Evolutionary conservation across 2,113 vertebrate species (phyloP), one percentile per base, ranked within the genome.

Genomic region (Colinus virginianus): DNA sequence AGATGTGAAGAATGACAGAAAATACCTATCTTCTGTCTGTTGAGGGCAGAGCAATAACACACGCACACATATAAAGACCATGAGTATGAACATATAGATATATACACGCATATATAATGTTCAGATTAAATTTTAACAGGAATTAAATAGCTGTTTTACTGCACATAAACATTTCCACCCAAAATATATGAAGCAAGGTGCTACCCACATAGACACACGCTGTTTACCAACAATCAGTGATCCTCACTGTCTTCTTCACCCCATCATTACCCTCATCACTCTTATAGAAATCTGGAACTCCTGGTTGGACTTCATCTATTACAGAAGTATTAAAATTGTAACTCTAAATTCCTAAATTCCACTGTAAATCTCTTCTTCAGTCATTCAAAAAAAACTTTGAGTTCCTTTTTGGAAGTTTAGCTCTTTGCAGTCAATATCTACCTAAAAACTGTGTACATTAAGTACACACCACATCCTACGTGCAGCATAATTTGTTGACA

Each of bases 341-440:
- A 85, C 88, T 63, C 49, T 8, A 34, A 68, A 78, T 59, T 75
- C 79, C 42, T 68, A 45, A 81, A 78, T 87, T 78, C 74, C 51
- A 76, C 40, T 75, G 53, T 76, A 84, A 90, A 75, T 64, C 59
- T 40, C 64, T 88, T 49, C 43, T 72, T 67, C 21, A 17, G 55
- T 78, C 51, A 67, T 34, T 82, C 26, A 84, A 22, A 58, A 22
- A 58, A 68, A 56, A 8, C 16, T 40, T 21, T 42, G 15, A 84
- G 34, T 32, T 86, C 64, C 42, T 75, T 42, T 36, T 75, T 56
- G 49, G 6, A 75, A 62, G 13, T 69, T 48, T 66, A n/a, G 45
- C 64, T 32, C 20, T 55, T 45, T 38, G 9, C 34, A 87, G 49
- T 66, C 90, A 79, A 85, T 12, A 21, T 5, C 61, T 13, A 66